Base-by-base conservation (phyloP, 1,140 invertebrate genomes). In the Leptoteleia sp. region DNA sequence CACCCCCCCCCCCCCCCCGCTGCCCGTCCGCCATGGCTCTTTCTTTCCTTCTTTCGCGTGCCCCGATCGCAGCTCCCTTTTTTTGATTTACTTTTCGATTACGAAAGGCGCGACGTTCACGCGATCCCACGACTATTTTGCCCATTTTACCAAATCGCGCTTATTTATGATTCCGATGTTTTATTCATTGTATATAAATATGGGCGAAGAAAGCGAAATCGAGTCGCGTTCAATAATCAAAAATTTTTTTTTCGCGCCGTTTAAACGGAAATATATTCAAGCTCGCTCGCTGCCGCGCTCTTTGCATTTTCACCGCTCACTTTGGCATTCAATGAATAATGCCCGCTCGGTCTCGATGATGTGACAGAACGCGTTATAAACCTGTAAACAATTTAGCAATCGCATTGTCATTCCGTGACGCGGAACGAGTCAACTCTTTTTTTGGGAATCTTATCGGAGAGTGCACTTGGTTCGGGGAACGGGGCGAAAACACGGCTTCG, bases 111-210 rank as follows among this genome's bases (percentile, higher is more conserved):
- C 25, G 8, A 6, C 13, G 25, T 45, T 54, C 47, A 16, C 35
- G 19, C 43, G 40, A 55, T 54, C 57, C 55, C 68, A 62, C 29
- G 47, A 31, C 35, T 59, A 59, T 73, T 73, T 64, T 52, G 48
- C 37, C 16, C 22, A 54, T 12, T 52, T 62, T 61, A 16, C 55
- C 11, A 7, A 62, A 57, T 45, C 15, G 29, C 35, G 43, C 15
- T 57, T 52, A 64, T 48, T 55, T 64, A 47, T 47, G 15, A 64
- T 57, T 48, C 22, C 27, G 15, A 55, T 72, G 67, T 71, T 61
- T 71, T 42, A 71, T 71, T 71, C 67, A 72, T 72, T 43, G 38
- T 62, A 61, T 45, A 42, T 45, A 47, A 68, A 55, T 50, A 57
- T 68, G 45, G 40, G 54, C 43, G 8, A 35, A 45, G 13, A 40